Percentiles rank a stretch among this genome's conserved stretches.
Evolutionary conservation across 2,113 vertebrate genomes (phyloP).

Genomic region (Hippocampus barbouri): DNA sequence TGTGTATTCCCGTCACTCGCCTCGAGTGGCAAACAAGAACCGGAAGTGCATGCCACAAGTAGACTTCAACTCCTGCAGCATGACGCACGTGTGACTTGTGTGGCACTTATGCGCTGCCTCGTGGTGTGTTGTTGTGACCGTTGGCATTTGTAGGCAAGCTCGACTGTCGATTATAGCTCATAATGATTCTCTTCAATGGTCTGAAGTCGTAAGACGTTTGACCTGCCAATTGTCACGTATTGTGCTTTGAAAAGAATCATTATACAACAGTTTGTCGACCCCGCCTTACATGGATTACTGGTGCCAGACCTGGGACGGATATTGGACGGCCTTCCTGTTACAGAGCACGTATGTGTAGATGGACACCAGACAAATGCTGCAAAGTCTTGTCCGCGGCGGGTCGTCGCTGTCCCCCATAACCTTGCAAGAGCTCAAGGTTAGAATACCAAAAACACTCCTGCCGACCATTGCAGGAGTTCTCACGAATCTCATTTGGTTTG

Average conservation of each 20-base stretch:
- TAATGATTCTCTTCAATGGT: slow-evolving; percentile 46
- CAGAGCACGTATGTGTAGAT: not conserved
- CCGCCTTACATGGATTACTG: slow-evolving; percentile 39
- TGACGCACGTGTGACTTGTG: slow-evolving; percentile 4
- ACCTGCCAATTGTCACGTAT: not conserved
- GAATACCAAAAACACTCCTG: not conserved
- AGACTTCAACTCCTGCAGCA: not conserved
- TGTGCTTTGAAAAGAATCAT: slow-evolving; percentile 40
- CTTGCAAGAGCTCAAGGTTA: not conserved
- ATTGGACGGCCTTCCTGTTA: not conserved
- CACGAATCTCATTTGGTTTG: not conserved
- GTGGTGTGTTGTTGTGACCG: slow-evolving; percentile 27
- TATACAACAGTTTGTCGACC: slow-evolving; percentile 24
- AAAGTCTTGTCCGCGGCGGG: slow-evolving; percentile 9
- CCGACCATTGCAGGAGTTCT: not conserved
- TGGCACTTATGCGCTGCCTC: not conserved
- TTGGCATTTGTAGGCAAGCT: slow-evolving; percentile 33
- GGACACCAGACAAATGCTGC: slow-evolving; percentile 34
- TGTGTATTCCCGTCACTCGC: slow-evolving; percentile 14
- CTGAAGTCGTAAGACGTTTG: not conserved
- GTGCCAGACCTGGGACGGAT: slow-evolving; percentile 46
- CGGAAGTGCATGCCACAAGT: slow-evolving; percentile 35
- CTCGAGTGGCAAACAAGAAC: not conserved
- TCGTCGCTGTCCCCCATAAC: not conserved
- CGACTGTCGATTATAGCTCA: slow-evolving; percentile 12